Evolutionary conservation across 2,797 vertebrate genomes (phyloP).

Genomic region (Myotis pilosus): DNA sequence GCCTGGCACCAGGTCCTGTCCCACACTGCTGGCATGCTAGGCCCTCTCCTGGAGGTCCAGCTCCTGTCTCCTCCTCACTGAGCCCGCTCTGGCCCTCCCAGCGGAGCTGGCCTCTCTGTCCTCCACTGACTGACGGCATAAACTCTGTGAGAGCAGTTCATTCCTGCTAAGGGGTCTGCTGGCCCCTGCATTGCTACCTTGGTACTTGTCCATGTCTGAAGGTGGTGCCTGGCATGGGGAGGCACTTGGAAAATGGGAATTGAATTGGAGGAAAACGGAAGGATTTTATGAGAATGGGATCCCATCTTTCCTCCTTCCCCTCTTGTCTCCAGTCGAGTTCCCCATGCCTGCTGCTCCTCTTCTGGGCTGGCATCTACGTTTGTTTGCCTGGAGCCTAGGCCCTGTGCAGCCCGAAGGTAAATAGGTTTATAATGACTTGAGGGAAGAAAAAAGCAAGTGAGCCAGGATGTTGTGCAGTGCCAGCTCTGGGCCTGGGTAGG

Average conservation of each 20-base stretch:
- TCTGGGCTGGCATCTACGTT: background rate
- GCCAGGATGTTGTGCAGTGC: constrained; percentile 58
- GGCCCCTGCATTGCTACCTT: background rate
- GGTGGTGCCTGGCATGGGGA: background rate
- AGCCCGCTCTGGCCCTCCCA: background rate
- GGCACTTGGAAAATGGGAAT: background rate
- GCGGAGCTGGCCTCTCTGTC: background rate
- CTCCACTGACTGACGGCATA: rapidly evolving
- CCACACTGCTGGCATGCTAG: background rate
- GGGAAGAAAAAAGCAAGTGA: background rate
- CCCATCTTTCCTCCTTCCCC: background rate
- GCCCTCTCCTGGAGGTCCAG: background rate
- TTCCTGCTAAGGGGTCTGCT: too few relatives aligned
- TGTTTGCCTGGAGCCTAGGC: constrained; percentile 7
- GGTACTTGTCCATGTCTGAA: background rate
- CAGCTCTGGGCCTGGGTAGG: constrained; percentile 17
- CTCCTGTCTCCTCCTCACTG: background rate
- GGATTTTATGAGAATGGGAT: background rate
- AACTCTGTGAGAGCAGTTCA: background rate
- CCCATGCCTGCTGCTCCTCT: background rate
- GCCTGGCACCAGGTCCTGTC: background rate
- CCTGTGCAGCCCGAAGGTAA: constrained; percentile 52
- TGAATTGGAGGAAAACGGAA: background rate
- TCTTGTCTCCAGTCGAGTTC: background rate
- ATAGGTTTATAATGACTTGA: constrained; percentile 55